Evolutionary conservation across 2,797 vertebrate genomes (phyloP).

Genomic region (Masticophis lateralis): DNA sequence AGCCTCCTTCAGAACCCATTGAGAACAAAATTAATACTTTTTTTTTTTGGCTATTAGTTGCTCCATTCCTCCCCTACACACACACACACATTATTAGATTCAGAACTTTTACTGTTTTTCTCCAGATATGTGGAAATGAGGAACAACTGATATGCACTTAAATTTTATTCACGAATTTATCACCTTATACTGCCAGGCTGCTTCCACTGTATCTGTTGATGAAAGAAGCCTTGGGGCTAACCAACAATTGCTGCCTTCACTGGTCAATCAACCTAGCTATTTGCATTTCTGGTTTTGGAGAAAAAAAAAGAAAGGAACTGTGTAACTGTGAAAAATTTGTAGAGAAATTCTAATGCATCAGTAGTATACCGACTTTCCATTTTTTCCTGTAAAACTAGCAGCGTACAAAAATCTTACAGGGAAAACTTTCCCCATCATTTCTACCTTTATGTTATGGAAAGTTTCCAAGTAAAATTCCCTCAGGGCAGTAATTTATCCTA

Average conservation of each 20-base stretch:
- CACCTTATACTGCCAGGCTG: not conserved
- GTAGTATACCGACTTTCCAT: not conserved
- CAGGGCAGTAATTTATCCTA: not conserved
- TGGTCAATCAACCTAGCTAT: not conserved
- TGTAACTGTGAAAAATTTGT: not conserved
- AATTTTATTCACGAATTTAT: not conserved
- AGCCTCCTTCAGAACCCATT: not conserved
- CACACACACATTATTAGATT: not conserved
- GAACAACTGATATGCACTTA: not conserved
- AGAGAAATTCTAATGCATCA: not conserved
- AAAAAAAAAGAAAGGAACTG: not conserved
- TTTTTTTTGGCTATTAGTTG: not conserved
- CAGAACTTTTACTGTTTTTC: not conserved
- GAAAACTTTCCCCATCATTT: not conserved
- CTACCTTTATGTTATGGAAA: not conserved
- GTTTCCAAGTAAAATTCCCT: not conserved
- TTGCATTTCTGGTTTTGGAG: not conserved
- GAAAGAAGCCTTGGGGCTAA: not conserved
- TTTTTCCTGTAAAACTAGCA: not conserved
- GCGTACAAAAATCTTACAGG: not conserved
- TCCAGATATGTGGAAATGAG: not conserved
- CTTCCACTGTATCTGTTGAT: not conserved
- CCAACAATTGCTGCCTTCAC: not conserved
- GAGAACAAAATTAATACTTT: not conserved
- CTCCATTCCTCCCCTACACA: not conserved